phyloP scores from a whole-genome alignment of 2,113 vertebrate species.

The Sakesphorus luctuosus region DNA sequence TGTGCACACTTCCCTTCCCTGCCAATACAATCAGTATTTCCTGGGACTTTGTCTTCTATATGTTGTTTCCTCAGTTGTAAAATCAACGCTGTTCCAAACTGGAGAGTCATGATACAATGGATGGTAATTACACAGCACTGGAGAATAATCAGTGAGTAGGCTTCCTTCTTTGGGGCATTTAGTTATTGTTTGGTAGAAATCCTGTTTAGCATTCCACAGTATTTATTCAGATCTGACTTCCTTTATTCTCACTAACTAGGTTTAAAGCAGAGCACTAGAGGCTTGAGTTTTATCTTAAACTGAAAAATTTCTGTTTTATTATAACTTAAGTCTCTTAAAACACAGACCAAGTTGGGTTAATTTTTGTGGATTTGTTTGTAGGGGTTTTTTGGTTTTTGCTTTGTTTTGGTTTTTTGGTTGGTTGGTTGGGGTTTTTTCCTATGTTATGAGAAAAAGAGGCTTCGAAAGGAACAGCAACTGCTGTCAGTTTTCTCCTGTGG shows the following conservation, averaged over 20 bases:
- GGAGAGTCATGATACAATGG: background rate
- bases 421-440: background rate
- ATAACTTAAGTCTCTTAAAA: background rate
- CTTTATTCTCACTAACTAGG: accelerated
- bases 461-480: background rate
- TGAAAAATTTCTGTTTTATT: background rate
- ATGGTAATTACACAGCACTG: background rate
- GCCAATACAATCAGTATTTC: background rate
- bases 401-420: background rate
- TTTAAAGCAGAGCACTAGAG: background rate
- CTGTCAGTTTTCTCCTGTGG: background rate
- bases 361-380: background rate
- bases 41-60: background rate
- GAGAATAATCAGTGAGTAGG: background rate
- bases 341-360: background rate
- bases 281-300: background rate
- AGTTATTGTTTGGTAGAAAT: background rate
- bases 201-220: background rate
- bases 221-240: background rate
- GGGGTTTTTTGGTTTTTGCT: background rate
- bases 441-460: background rate
- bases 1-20: background rate
- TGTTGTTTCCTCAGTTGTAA: background rate
- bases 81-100: background rate
- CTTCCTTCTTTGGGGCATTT: background rate